These are phyloP conservation scores for Grapholita molesta DNA, from an alignment of 1,140 invertebrate genomes.

Conservation along the genomic window DNA sequence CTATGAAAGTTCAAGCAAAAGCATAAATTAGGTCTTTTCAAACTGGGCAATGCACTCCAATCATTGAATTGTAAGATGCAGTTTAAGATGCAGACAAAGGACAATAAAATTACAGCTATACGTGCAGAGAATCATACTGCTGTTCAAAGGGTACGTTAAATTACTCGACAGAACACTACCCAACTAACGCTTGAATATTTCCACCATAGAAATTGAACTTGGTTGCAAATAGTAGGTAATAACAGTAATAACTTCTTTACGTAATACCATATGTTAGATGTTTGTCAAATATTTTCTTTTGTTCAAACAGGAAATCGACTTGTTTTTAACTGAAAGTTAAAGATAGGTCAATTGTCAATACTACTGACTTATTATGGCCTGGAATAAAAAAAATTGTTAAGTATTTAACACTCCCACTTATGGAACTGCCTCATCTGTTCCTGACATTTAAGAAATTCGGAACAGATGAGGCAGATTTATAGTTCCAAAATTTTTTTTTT, in stretches of 20 bases:
- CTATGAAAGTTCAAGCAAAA: too few species aligned
- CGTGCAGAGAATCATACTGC: not conserved
- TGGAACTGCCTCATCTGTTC: too few species aligned
- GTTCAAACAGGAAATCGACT: not conserved
- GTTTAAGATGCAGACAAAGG: not conserved
- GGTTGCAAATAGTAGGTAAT: not conserved
- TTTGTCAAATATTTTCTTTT: not conserved
- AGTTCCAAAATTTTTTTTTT: too few species aligned
- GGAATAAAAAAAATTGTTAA: too few species aligned
- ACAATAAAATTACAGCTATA: not conserved
- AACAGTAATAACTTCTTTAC: not conserved
- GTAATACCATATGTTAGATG: not conserved
- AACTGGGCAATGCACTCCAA: not conserved
- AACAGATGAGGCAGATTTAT: too few species aligned
- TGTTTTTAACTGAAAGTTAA: too few species aligned
- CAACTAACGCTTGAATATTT: slow-evolving; percentile 3
- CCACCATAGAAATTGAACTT: not conserved
- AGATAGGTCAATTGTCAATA: too few species aligned
- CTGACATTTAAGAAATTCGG: too few species aligned
- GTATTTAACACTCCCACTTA: too few species aligned
- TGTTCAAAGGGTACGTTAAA: not conserved
- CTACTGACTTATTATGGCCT: too few species aligned
- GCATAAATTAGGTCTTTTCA: not conserved
- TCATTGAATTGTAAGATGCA: not conserved
- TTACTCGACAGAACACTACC: not conserved